Evolutionary conservation across 2,797 vertebrate genomes (phyloP).

Genomic region (Euthynnus affinis): DNA sequence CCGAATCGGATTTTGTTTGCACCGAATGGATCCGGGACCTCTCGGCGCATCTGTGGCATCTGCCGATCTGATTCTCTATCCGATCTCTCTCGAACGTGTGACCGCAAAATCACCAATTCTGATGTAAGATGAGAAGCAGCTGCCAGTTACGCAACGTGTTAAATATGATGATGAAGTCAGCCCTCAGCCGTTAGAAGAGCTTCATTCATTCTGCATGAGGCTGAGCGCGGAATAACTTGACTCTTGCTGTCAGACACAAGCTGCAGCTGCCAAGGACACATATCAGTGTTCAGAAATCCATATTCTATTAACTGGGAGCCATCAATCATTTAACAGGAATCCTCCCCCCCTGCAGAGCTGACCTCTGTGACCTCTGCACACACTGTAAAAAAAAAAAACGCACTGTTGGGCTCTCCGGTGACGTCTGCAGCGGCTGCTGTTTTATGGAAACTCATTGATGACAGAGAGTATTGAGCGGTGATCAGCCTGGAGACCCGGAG

Average conservation of each 20-base stretch:
- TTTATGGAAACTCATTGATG: neutral
- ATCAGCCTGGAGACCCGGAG: neutral
- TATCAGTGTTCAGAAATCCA: conserved; percentile 54
- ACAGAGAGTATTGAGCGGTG: neutral
- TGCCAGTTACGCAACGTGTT: neutral
- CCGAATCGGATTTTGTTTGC: too few species aligned
- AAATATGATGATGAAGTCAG: neutral
- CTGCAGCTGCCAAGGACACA: conserved; percentile 44
- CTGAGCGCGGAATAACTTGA: neutral
- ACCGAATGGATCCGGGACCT: too few species aligned
- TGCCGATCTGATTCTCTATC: too few species aligned
- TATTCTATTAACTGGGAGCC: conserved; percentile 64
- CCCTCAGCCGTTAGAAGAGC: neutral
- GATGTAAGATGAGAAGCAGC: too few species aligned
- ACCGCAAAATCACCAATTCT: too few species aligned
- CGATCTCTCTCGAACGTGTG: too few species aligned
- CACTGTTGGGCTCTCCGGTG: neutral
- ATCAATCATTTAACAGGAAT: conserved; percentile 54
- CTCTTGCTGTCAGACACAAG: conserved; percentile 31
- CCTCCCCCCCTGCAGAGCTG: conserved; percentile 20
- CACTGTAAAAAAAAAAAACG: neutral
- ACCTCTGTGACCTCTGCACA: conserved; percentile 37
- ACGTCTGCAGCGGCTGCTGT: neutral
- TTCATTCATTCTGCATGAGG: conserved; percentile 5
- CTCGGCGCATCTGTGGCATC: too few species aligned